Evolutionary conservation across 2,888 invertebrate genomes (phyloP).

Genomic region (Allophyes oxyacanthae): DNA sequence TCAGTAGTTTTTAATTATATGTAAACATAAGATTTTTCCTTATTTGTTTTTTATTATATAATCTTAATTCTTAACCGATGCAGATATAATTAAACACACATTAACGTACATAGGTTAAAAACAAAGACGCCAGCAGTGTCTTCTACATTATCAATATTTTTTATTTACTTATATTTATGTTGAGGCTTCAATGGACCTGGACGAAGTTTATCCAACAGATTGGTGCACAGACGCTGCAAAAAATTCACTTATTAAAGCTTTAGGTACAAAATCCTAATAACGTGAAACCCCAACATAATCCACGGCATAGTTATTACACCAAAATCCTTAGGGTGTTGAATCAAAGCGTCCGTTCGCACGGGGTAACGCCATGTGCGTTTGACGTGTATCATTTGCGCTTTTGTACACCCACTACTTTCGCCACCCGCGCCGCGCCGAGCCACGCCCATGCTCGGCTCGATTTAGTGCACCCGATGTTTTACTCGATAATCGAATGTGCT

Average conservation of each 20-base stretch:
- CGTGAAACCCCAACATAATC: slow-evolving; percentile 57
- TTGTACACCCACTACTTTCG: slow-evolving; percentile 78
- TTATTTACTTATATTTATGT: no score
- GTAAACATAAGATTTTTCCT: slow-evolving; percentile 29
- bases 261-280: slow-evolving; percentile 39
- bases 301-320: slow-evolving; percentile 56
- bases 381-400: slow-evolving; percentile 83
- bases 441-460: slow-evolving; percentile 26
- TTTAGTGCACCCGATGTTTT: slow-evolving; percentile 31
- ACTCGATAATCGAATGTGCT: slow-evolving; percentile 20
- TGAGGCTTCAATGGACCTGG: no score
- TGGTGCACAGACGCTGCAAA: not conserved
- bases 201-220: no score
- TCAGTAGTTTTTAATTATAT: slow-evolving; percentile 51
- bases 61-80: no score
- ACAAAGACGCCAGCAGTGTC: no score
- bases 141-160: no score
- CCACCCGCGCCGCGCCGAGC: slow-evolving; percentile 8
- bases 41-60: slow-evolving; percentile 15
- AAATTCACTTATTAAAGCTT: no score
- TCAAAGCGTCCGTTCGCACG: slow-evolving; percentile 63
- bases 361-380: slow-evolving; percentile 74
- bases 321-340: slow-evolving; percentile 62
- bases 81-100: no score
- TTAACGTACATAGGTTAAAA: no score